Percentiles rank a stretch among this genome's conserved stretches.
These are phyloP conservation scores for Euphydryas editha DNA, from an alignment of 2,888 invertebrate genomes.

Conservation along the genomic window DNA sequence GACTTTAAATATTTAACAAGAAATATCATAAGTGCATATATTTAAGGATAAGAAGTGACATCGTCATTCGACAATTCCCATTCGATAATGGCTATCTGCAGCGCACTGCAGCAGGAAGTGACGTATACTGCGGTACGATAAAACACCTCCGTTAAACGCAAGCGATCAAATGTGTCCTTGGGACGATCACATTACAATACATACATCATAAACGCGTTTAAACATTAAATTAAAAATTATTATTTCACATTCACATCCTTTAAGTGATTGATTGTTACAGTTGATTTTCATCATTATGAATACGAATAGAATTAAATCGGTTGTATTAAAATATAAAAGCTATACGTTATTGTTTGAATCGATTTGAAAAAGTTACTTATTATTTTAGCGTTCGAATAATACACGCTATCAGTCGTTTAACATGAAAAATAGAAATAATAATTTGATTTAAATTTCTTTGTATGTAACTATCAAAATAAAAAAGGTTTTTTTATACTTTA, in stretches of 20 bases:
- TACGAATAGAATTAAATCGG: not conserved
- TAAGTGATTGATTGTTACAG: not conserved
- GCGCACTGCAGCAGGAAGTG: conserved; percentile 36
- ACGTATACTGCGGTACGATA: conserved; percentile 42
- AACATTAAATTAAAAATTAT: conserved; percentile 4
- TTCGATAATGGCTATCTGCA: conserved; percentile 30
- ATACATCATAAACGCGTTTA: conserved; percentile 11
- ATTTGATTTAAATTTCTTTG: not conserved
- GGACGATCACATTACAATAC: not conserved
- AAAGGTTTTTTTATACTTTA: not conserved
- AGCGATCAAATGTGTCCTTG: conserved; percentile 26
- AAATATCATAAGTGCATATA: not conserved
- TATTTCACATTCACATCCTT: conserved; percentile 16
- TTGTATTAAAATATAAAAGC: not conserved
- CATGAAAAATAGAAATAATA: not conserved
- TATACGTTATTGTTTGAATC: not conserved
- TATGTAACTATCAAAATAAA: not conserved
- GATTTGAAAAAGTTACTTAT: not conserved
- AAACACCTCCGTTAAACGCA: conserved; percentile 33
- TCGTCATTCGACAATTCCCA: conserved; percentile 2
- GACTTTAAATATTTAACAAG: not conserved
- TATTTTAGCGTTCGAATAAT: not conserved
- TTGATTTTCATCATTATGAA: not conserved
- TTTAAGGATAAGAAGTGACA: not conserved
- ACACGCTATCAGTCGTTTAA: conserved; percentile 8